phyloP scores from a whole-genome alignment of 2,113 vertebrate species.

The Cynocephalus volans region DNA sequence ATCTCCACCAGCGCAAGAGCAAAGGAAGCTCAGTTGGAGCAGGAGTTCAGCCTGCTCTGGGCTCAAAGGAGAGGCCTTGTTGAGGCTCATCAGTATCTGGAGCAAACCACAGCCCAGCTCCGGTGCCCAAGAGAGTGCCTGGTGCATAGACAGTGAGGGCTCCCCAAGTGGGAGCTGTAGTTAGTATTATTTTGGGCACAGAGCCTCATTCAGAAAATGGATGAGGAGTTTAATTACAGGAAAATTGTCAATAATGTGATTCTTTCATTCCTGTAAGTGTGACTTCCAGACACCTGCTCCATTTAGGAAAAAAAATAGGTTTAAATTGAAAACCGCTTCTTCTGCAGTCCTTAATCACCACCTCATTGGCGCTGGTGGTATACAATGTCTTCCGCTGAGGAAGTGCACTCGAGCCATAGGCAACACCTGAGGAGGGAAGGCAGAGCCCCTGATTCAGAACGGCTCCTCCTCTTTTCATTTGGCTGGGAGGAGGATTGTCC shows the following conservation, averaged over 20 bases:
- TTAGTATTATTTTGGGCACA: constrained; percentile 63
- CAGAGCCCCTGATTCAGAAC: neutral
- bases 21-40: neutral
- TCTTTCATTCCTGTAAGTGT: constrained; percentile 66
- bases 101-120: neutral
- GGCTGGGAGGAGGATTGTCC: neutral
- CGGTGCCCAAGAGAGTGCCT: neutral
- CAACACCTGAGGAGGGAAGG: neutral
- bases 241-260: constrained; percentile 60
- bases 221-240: constrained; percentile 75
- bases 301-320: constrained; percentile 75
- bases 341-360: constrained; percentile 70
- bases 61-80: neutral
- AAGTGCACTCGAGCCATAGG: neutral
- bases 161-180: neutral
- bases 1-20: neutral
- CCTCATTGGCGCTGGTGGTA: constrained; percentile 62
- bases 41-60: neutral
- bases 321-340: constrained; percentile 69
- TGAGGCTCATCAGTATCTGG: neutral
- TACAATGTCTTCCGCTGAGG: neutral
- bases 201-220: constrained; percentile 71
- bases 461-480: neutral
- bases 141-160: neutral
- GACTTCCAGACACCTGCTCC: constrained; percentile 83